Conservation (phyloP, 1,140 invertebrate species). For the fruit fly (Drosophila melanogaster) region DNA sequence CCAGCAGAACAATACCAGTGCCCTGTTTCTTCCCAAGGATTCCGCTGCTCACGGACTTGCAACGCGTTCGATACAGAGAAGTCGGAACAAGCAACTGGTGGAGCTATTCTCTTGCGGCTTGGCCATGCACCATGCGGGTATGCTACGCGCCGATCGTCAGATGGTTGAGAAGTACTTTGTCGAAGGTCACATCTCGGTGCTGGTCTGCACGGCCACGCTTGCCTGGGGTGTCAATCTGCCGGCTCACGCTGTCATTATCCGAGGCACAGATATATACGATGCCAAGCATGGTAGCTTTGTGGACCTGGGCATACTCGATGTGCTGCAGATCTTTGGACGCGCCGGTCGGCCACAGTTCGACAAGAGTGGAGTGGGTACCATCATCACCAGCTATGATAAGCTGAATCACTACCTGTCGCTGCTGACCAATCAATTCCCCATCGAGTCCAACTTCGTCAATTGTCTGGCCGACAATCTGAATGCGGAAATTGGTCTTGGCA, state of each 20-base stretch:
- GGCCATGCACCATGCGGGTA: slow-evolving; percentile 98
- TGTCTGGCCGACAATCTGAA: slow-evolving; percentile 98
- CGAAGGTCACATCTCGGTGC: slow-evolving; percentile 95
- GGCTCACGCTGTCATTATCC: slow-evolving; percentile 98
- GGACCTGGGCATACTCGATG: slow-evolving; percentile 98
- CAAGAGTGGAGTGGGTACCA: slow-evolving; percentile 96
- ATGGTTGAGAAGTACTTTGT: slow-evolving; percentile 95
- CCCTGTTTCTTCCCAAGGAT: slow-evolving; percentile 88
- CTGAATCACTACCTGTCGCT: slow-evolving; percentile 96
- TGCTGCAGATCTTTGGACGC: slow-evolving; percentile 99
- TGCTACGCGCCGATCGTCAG: slow-evolving; percentile 85
- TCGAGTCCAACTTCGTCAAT: slow-evolving; percentile 98
- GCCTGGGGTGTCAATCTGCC: slow-evolving; percentile 99
- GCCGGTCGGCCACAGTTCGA: slow-evolving; percentile 98
- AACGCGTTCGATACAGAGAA: slow-evolving; percentile 88
- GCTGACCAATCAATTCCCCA: slow-evolving; percentile 98
- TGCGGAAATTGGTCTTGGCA: slow-evolving; percentile 97
- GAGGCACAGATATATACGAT: slow-evolving; percentile 98
- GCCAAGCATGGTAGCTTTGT: slow-evolving; percentile 97
- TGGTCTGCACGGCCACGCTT: slow-evolving; percentile 98
- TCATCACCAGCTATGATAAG: slow-evolving; percentile 97
- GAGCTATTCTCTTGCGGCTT: slow-evolving; percentile 95
- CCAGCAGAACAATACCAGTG: slow-evolving; percentile 89
- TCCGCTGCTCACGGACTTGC: slow-evolving; percentile 87
- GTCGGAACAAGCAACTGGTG: slow-evolving; percentile 90